Conservation (phyloP, 1,140 invertebrate genomes). For the Anastatus disparis region DNA sequence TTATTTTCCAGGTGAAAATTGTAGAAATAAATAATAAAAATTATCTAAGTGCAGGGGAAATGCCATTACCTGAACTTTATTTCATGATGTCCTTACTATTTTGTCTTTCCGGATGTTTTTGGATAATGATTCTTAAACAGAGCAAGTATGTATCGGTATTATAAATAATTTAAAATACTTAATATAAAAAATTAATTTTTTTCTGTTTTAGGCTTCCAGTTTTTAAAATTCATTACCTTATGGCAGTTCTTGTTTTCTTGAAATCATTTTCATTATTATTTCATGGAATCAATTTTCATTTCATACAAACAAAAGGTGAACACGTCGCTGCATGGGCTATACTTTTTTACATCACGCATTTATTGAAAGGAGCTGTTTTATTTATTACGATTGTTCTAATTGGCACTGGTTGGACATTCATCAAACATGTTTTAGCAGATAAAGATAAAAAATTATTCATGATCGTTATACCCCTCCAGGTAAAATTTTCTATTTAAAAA, state of each 20-base stretch:
- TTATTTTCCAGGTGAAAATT: slow-evolving; percentile 79
- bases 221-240: slow-evolving; percentile 97
- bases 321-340: slow-evolving; percentile 98
- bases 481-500: slow-evolving; percentile 59
- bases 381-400: slow-evolving; percentile 97
- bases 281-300: slow-evolving; percentile 97
- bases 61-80: slow-evolving; percentile 93
- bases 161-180: not conserved
- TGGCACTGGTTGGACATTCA: slow-evolving; percentile 98
- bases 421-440: slow-evolving; percentile 96
- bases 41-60: slow-evolving; percentile 96
- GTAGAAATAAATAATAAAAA: slow-evolving; percentile 86
- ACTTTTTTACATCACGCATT: slow-evolving; percentile 95
- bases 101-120: slow-evolving; percentile 88
- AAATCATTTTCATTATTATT: slow-evolving; percentile 94
- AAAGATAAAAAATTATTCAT: slow-evolving; percentile 99
- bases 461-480: slow-evolving; percentile 97
- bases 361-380: slow-evolving; percentile 94
- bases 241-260: slow-evolving; percentile 92
- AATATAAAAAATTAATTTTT: not conserved
- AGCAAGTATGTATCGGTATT: slow-evolving; percentile 81
- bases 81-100: slow-evolving; percentile 92
- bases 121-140: slow-evolving; percentile 89
- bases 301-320: slow-evolving; percentile 92
- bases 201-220: slow-evolving; percentile 77